A percentile compares a stretch with the other conserved stretches of the same genome.
These are phyloP conservation scores for Endomychus coccineus DNA, from an alignment of 2,888 invertebrate genomes.

Conservation along the genomic window DNA sequence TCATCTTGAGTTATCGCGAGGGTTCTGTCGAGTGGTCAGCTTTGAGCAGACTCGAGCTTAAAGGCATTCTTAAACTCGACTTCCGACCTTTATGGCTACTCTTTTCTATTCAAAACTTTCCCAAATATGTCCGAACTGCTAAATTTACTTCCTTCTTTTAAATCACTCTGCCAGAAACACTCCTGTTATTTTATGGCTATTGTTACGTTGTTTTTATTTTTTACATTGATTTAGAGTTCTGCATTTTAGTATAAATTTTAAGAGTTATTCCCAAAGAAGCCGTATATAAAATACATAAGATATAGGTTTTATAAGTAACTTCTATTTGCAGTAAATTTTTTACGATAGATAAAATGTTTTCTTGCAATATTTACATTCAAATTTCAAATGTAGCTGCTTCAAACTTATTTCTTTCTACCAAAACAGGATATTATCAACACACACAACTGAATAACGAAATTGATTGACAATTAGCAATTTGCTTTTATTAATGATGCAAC, in stretches of 20 bases:
- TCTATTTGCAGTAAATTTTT: too few species aligned
- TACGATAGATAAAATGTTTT: too few species aligned
- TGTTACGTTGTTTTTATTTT: constrained; percentile 13
- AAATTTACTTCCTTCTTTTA: constrained; percentile 30
- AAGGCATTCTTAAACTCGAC: constrained; percentile 31
- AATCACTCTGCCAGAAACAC: constrained; percentile 34
- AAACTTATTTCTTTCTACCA: too few species aligned
- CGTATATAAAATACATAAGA: constrained; percentile 5
- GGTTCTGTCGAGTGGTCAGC: constrained; percentile 31
- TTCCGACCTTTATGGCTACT: constrained; percentile 31
- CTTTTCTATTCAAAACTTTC: constrained; percentile 35
- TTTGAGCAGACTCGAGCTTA: constrained; percentile 21
- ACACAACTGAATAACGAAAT: too few species aligned
- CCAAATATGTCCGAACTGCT: constrained; percentile 32
- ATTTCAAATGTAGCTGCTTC: too few species aligned
- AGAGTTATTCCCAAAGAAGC: constrained; percentile 3
- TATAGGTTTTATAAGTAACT: constrained; percentile 10
- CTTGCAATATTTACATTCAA: too few species aligned
- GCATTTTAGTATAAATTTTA: constrained; percentile 8
- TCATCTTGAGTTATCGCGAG: constrained; percentile 13
- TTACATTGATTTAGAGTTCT: constrained; percentile 13
- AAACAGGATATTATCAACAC: too few species aligned
- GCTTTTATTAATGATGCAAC: too few species aligned
- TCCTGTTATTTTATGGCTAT: constrained; percentile 17
- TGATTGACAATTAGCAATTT: too few species aligned